Base-by-base conservation (phyloP, 2,113 vertebrate species). In the Oncorhynchus mykiss region DNA sequence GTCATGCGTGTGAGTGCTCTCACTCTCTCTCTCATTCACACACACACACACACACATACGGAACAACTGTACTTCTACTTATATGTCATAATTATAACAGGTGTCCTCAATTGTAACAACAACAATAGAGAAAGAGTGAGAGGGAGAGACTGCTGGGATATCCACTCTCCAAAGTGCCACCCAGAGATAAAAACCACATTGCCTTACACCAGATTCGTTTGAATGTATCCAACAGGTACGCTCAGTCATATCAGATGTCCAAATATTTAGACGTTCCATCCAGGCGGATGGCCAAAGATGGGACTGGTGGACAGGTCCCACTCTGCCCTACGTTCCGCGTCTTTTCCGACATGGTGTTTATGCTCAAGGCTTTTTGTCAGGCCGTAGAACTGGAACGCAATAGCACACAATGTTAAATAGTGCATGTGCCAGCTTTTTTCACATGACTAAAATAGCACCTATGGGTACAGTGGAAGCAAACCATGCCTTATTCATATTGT, bases 191-290 rank as follows among this genome's bases (percentile, higher is more conserved):
- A 74, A 88, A 74, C 80, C 86, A 85, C 80, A 86, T 85, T 85
- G 85, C 80, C 78, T 82, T 34, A 34, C 75, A 74, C 75, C 83
- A 88, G 80, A 90, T 89, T 88, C 80, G 82, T 82, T 68, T 76
- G 71, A 88, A 82, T 87, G 84, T 90, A 82, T 83, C 86, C 84
- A 84, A 76, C 87, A 89, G 89, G 89, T 93, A 84, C 3, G 59
- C 79, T 93, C 85, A 73, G 86, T 93, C 87, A 92, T 86, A 83
- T 90, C 74, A 72, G 78, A 71, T 92, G 92, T 92, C 91, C 92
- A 88, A 94, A 94, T 92, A 94, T 94, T 94, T 94, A 88, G 84
- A 86, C 78, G 72, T 82, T 85, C 74, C 51, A 66, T 82, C 82
- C 83, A 87, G 88, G 88, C 89, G 72, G 48, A 77, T 84, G 84